Percentiles rank a stretch among this genome's conserved stretches.
Evolutionary conservation across 2,888 invertebrate genomes (phyloP).

Genomic region (Azorinus chamasolen): DNA sequence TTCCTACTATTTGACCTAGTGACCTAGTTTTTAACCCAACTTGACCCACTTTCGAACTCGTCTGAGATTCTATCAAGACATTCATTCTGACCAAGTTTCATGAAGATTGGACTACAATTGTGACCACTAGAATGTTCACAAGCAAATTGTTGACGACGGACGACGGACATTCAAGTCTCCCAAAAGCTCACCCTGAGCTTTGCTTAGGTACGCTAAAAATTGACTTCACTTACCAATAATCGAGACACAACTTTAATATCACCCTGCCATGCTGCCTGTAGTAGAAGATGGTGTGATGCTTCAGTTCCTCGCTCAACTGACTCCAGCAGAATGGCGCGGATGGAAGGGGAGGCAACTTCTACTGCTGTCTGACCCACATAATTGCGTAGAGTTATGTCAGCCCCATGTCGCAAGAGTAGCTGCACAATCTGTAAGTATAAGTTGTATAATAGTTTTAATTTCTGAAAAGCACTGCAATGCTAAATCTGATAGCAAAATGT

Average conservation of each 20-base stretch:
- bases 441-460: not conserved
- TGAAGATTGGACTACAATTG: too few relatives aligned
- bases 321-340: slow-evolving; percentile 81
- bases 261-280: slow-evolving; percentile 86
- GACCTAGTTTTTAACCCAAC: too few relatives aligned
- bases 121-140: too few relatives aligned
- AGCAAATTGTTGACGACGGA: too few relatives aligned
- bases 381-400: slow-evolving; percentile 84
- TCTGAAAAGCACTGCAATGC: not conserved
- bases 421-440: slow-evolving; percentile 79
- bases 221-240: slow-evolving; percentile 82
- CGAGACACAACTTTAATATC: slow-evolving; percentile 79
- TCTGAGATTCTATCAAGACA: too few relatives aligned
- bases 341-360: slow-evolving; percentile 82
- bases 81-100: too few relatives aligned
- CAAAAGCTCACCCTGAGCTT: too few relatives aligned
- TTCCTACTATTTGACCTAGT: too few relatives aligned
- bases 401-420: slow-evolving; percentile 81
- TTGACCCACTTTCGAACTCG: too few relatives aligned
- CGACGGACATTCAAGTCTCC: too few relatives aligned
- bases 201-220: too few relatives aligned
- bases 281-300: slow-evolving; percentile 79
- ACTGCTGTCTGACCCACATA: slow-evolving; percentile 84
- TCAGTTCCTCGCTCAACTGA: slow-evolving; percentile 78
- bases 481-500: too few relatives aligned